Base-by-base conservation (phyloP, 2,888 invertebrate genomes). In the Disparrhopalites patrizii region DNA sequence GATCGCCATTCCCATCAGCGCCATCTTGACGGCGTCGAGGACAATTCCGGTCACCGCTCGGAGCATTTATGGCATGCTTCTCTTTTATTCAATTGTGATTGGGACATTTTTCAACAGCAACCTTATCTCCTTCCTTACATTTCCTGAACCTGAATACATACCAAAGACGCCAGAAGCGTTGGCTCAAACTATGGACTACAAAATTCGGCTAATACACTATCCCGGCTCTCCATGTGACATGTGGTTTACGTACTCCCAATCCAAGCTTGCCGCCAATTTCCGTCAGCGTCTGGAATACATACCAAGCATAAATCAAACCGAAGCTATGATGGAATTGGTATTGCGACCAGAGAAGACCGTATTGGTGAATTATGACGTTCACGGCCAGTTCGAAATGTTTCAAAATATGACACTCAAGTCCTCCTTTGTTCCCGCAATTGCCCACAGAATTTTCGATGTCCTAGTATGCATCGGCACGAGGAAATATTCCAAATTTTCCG, bases 51-150 rank as follows among this genome's bases (percentile, higher is more conserved):
- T n/a, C 2, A n/a, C 3, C 8, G 23, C 15, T 3, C 38, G 40
- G 1, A 8, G 2, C 13, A 27, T 57, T 3, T 13, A 13, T 8
- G 57, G 57, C 4, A 2, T 57, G 1, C 40, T 40, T n/a, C 38
- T 57, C 20, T 57, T 57, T 36, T 57, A 57, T 15, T 57, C 57
- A 0, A 57, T 57, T 7, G 33, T 57, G 8, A 40, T 57, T n/a
- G 38, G 40, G 1, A 25, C 36, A 1, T 38, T 20, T 25, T 57
- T 23, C 38, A 38, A 38, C 15, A 38, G 38, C 15, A 57, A 57
- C 23, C 25, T 57, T 3, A 57, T 57, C 1, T 23, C 57, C 1
- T 57, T 57, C 27, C 25, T 57, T 27, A 38, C 57, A 2, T 25
- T 23, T 25, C 57, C 57, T 1, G 38, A 57, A 3, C 3, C 7